Evolutionary conservation across 1,140 invertebrate genomes (phyloP), one percentile per base, ranked within the genome.

Genomic region (Trichogramma pretiosum): DNA sequence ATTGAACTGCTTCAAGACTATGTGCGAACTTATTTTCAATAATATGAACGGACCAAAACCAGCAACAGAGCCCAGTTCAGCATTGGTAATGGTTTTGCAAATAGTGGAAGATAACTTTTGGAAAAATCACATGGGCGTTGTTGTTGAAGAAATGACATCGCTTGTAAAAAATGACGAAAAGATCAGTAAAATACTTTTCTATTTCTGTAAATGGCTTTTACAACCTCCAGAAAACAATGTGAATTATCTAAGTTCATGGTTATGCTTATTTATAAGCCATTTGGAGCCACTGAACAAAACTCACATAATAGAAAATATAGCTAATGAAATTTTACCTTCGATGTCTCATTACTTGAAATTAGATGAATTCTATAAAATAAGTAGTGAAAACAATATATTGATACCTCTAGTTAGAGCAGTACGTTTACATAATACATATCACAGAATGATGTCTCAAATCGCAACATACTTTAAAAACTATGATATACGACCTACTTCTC

Each of bases 81-180:
- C 74, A 1, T 63, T 79, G 46, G 74, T 77, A 16, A 67, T 77
- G 21, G 72, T 80, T 3, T 64, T 81, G 21, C 64, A 78, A 32
- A 50, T 77, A 3, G 75, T 77, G 32, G 59, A 65, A 33, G 60
- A 52, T 38, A 59, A 56, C 74, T 57, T 61, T 65, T 23, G 69
- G 63, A 30, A 66, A 71, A 50, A 60, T 59, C 11, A 53, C 72
- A 77, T 48, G 61, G 61, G 3, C 43, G 51, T 14, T 24, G 58
- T 57, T n/a, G 60, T 62, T 34, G 73, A 72, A 2, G 76, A 78
- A 2, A 46, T 57, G 7, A 66, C 63, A 43, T 65, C 69, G 37
- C 55, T 76, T 22, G 48, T 36, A 13, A 50, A 64, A 42, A 14
- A 41, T 22, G 30, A 40, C 24, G 0, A 58, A 59, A 48, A 46